Evolutionary conservation across 1,140 invertebrate genomes (phyloP).

Genomic region (Trissolcus basalis): DNA sequence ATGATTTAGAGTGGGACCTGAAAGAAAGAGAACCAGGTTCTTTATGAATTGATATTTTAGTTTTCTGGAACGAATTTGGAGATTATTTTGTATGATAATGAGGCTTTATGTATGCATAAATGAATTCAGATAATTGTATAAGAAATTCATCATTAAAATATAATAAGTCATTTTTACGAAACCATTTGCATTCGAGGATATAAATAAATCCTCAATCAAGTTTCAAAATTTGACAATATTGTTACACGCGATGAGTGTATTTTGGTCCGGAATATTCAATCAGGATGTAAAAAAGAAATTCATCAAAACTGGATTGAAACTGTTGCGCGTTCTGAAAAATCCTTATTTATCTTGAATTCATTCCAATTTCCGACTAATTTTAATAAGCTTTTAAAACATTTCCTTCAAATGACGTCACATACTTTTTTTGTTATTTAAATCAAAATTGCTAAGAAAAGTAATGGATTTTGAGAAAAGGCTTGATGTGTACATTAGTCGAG

Average conservation of each 20-base stretch:
- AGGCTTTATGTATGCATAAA: too few relatives aligned
- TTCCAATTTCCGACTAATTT: constrained; percentile 32
- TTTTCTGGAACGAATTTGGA: not conserved
- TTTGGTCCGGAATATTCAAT: constrained; percentile 34
- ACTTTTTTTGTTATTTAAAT: constrained; percentile 17
- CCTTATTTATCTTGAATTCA: constrained; percentile 17
- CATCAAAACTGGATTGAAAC: too few relatives aligned
- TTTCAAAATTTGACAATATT: not conserved
- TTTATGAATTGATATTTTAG: not conserved
- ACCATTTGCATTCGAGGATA: too few relatives aligned
- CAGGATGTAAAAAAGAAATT: not conserved
- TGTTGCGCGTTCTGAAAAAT: constrained; percentile 18
- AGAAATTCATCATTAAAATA: too few relatives aligned
- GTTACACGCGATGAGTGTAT: too few relatives aligned
- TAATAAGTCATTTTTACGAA: too few relatives aligned
- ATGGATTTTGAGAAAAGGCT: constrained; percentile 39
- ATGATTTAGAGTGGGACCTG: constrained; percentile 17
- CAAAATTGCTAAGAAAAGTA: constrained; percentile 22
- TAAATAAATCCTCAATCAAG: too few relatives aligned
- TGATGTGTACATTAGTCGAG: constrained; percentile 3
- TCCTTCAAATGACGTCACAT: constrained; percentile 17
- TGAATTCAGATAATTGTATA: too few relatives aligned
- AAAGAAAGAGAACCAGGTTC: not conserved
- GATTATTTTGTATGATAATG: too few relatives aligned
- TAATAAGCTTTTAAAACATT: constrained; percentile 43